phyloP scores from a whole-genome alignment of 2,797 vertebrate genomes.

The Pteronotus mesoamericanus region DNA sequence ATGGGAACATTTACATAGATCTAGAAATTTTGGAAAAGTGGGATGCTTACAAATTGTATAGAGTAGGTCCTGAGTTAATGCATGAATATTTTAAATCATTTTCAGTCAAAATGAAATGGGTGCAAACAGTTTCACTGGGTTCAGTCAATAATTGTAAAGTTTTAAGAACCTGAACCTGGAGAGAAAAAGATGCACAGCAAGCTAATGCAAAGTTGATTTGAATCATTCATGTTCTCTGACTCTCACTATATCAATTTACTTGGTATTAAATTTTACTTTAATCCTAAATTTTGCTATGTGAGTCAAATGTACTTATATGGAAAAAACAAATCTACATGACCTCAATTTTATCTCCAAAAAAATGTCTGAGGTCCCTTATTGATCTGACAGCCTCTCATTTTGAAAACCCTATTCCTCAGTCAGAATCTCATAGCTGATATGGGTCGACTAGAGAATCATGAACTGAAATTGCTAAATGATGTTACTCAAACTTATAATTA shows the following conservation, averaged over 20 bases:
- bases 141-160: neutral
- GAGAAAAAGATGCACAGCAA: neutral
- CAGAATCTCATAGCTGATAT: neutral
- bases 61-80: neutral
- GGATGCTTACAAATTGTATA: neutral
- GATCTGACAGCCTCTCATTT: neutral
- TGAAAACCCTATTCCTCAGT: neutral
- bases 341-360: neutral
- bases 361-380: neutral
- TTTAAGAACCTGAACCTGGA: neutral
- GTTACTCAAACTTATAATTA: neutral
- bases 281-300: neutral
- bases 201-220: neutral
- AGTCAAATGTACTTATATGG: neutral
- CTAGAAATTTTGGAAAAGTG: neutral
- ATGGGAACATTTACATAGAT: neutral
- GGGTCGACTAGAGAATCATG: neutral
- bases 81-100: neutral
- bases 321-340: neutral
- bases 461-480: neutral
- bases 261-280: neutral
- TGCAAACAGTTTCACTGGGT: neutral
- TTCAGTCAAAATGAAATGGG: neutral
- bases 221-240: neutral
- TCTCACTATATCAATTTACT: neutral